phyloP scores from a whole-genome alignment of 2,797 vertebrate genomes.

The Mormyrops boulengeri region DNA sequence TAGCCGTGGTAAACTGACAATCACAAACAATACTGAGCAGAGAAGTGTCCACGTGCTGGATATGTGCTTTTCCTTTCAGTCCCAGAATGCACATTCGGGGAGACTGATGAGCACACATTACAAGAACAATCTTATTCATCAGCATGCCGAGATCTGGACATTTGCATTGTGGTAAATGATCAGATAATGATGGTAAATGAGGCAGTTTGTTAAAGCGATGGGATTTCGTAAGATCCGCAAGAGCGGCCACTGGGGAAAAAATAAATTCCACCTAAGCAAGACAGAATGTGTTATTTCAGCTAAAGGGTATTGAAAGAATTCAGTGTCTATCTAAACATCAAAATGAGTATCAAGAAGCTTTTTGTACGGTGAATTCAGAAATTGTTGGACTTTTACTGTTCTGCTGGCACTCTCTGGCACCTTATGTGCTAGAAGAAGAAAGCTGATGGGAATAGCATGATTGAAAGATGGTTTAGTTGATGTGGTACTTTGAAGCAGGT shows the following conservation, averaged over 20 bases:
- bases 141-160: background rate
- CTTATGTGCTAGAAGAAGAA: background rate
- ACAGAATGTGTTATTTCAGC: background rate
- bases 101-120: background rate
- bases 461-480: conserved; percentile 58
- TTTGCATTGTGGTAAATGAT: background rate
- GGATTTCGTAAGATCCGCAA: background rate
- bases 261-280: conserved; percentile 2
- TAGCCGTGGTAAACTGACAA: conserved; percentile 48
- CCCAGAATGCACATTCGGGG: background rate
- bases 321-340: background rate
- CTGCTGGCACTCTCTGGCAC: background rate
- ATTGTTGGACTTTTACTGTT: background rate
- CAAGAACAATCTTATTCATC: background rate
- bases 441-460: background rate
- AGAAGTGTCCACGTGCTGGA: background rate
- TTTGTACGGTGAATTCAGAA: background rate
- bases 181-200: conserved; percentile 12
- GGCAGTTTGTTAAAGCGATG: background rate
- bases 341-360: background rate
- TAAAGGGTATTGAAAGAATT: background rate
- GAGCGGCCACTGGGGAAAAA: background rate
- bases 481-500: conserved; percentile 65
- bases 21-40: background rate
- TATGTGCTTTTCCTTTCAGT: background rate